Base-by-base conservation (phyloP, 2,113 vertebrate genomes). In the Poeciliopsis turrubarensis region DNA sequence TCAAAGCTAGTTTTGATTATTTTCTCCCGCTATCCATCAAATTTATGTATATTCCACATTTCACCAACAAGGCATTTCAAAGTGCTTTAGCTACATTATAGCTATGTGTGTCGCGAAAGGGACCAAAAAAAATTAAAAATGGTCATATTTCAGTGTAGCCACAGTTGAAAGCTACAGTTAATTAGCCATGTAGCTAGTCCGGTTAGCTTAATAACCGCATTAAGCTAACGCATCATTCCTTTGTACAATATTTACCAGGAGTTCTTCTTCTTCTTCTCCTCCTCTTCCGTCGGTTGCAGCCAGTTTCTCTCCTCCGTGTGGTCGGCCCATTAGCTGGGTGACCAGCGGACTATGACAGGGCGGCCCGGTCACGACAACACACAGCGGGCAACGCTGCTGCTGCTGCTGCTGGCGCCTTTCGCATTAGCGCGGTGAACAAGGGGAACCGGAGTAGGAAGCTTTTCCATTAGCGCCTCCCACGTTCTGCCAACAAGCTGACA, bases 401-500 rank as follows among this genome's bases (percentile, higher is more conserved):
- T 86, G 88, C 87, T 87, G 89, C 88, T 89, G 84, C 87, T 89
- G 86, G 79, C 87, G 88, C 87, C 86, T 92, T 95, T 90, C 95
- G 95, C 96, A 95, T 97, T 96, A 97, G 95, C 96, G 96, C 95
- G 95, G 95, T 95, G 96, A 95, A 96, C 96, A 96, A 95, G 95
- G 95, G 95, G 81, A 90, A 85, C 89, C 82, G 80, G 87, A 84
- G 87, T 84, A 80, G 97, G 96, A 37, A 96, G 96, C 95, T 97
- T 97, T 98, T 97, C 98, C 96, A 98, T 99, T 99, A 98, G 96
- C 92, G 93, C 96, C 95, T 96, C 96, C 98, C 96, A 97, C 98
- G 96, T 96, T 96, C 96, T 97, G 96, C 97, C 96, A 97, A 88
- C 65, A 91, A 76, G 72, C 85, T 88, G 88, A 92, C 85, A 87